Evolutionary conservation across 2,113 vertebrate genomes (phyloP).

Genomic region (Hemichromis elongatus): DNA sequence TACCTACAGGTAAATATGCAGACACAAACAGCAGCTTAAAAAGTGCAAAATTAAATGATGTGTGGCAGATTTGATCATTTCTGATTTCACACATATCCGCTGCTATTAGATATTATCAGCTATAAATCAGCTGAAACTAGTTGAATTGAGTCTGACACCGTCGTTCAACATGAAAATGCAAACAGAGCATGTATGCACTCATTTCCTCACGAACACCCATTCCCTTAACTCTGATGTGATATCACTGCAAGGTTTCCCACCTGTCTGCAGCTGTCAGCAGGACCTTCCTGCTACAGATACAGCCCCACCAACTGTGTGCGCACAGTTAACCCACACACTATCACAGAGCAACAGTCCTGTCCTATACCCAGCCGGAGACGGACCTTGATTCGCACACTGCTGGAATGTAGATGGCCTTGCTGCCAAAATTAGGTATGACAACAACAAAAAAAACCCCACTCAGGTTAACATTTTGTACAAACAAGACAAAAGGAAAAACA

Average conservation of each 20-base stretch:
- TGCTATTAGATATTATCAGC: neutral
- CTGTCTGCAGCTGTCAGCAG: conserved; percentile 54
- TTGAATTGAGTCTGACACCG: neutral
- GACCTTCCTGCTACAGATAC: conserved; percentile 5
- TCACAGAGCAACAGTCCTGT: conserved; percentile 10
- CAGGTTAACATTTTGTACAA: neutral
- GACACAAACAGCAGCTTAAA: neutral
- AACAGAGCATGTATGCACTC: neutral
- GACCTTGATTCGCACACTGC: neutral
- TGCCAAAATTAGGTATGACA: conserved; percentile 37
- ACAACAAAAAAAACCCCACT: conserved; percentile 17
- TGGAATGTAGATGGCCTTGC: conserved; percentile 29
- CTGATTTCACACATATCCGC: accelerated
- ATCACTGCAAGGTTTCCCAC: conserved; percentile 50
- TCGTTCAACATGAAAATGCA: neutral
- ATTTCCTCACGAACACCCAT: neutral
- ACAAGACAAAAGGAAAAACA: neutral
- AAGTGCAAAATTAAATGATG: neutral
- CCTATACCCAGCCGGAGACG: neutral
- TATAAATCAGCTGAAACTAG: neutral
- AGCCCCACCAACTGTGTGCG: conserved; percentile 34
- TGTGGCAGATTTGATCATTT: neutral
- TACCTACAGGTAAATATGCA: neutral
- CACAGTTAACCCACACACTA: neutral
- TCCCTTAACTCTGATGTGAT: neutral